Evolutionary conservation across 2,113 vertebrate genomes (phyloP), one percentile per base, ranked within the genome.

Genomic region (Mastomys coucha): DNA sequence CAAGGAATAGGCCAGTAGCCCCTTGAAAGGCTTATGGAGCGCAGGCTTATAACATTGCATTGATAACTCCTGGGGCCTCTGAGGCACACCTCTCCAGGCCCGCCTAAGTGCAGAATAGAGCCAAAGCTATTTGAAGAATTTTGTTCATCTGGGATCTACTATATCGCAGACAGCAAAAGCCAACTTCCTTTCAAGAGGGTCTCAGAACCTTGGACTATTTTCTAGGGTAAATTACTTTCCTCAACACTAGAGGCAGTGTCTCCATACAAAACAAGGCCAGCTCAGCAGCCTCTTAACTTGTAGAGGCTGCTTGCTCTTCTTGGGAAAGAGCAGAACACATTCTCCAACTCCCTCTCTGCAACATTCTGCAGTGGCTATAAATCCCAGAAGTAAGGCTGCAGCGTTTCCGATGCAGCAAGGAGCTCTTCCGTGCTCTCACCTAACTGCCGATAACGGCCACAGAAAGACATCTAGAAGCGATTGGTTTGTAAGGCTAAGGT

Each of bases 161-260:
- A 69, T 56, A 81, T 91, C 78, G 93, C 93, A 81, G 39, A 93
- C 80, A 70, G 77, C 93, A 86, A 89, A 96, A 96, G 90, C 60
- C 58, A 91, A 90, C 36, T 91, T 93, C 93, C 88, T 76, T 92
- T 88, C 80, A 84, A 96, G 96, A 95, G 89, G 95, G 95, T 93
- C 82, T 94, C 77, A 49, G 53, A 53, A 96, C 26, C 86, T 78
- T 65, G 53, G 58, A 16, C 63, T 51, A 19, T 65, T 70, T 94
- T 70, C 93, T 49, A 53, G 24, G 1, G 67, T 67, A 28, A 4
- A 17, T 95, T 96, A 65, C 82, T 82, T 80, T 65, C 6, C 88
- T 76, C 12, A 86, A 92, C 96, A 93, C 97, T 93, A 95, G 92
- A 91, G 95, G 97, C 97, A 97, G 94, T 7, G 28, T 96, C 81